A percentile compares a stretch with the other conserved stretches of the same genome.
Evolutionary conservation across 1,140 invertebrate species (phyloP).

Genomic region (Globodera ellingtonae): DNA sequence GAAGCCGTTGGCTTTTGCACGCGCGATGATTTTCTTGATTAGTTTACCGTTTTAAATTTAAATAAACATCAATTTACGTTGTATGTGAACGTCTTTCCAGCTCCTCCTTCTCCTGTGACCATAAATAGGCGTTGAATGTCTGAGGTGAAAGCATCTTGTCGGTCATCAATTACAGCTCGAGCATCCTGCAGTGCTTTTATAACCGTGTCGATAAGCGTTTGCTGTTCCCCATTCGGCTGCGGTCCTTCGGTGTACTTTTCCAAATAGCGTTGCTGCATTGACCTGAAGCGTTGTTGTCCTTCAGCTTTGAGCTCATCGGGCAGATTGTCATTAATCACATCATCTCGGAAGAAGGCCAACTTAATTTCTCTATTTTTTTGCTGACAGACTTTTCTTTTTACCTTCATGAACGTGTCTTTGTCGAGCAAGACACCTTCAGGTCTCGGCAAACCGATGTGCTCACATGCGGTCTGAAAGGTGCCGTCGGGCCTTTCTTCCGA

Average conservation of each 20-base stretch:
- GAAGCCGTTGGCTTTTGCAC: background rate
- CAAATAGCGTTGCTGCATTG: background rate
- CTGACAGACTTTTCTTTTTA: background rate
- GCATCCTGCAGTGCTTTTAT: background rate
- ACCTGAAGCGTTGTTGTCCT: background rate
- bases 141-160: background rate
- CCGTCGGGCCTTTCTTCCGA: background rate
- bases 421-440: background rate
- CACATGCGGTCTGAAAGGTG: background rate
- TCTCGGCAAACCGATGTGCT: background rate
- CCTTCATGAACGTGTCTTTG: background rate
- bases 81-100: conserved; percentile 12
- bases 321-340: background rate
- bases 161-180: background rate
- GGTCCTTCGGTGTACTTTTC: background rate
- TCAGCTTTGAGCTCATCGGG: background rate
- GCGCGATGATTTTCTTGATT: background rate
- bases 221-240: background rate
- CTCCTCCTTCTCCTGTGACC: conserved; percentile 12
- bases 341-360: background rate
- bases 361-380: background rate
- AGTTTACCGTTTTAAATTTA: background rate
- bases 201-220: background rate
- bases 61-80: background rate
- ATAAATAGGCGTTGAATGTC: background rate